Conservation (phyloP, 2,113 vertebrate species). For the Poeciliopsis retropinna region DNA sequence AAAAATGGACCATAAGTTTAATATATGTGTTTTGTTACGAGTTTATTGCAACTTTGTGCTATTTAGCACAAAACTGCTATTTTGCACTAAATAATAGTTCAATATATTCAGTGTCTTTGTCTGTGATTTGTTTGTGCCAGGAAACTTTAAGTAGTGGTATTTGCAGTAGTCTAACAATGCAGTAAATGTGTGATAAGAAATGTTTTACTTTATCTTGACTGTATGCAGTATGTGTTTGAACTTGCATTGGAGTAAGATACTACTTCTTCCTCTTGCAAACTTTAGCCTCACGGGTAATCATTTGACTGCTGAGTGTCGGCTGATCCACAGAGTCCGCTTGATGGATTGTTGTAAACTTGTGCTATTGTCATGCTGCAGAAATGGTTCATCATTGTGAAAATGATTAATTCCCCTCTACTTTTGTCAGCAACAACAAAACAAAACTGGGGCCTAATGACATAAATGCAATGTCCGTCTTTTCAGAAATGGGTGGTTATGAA, state of each 20-base stretch:
- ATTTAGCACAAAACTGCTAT: no score
- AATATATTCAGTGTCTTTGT: neutral
- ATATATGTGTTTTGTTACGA: neutral
- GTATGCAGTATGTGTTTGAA: conserved; percentile 4
- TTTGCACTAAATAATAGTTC: neutral
- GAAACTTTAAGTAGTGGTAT: neutral
- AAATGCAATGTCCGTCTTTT: conserved; percentile 57
- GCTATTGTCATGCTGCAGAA: conserved; percentile 29
- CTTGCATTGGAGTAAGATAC: conserved; percentile 2
- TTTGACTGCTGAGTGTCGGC: conserved; percentile 1
- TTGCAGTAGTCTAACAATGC: neutral
- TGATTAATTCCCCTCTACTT: conserved; percentile 27
- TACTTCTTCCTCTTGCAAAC: conserved; percentile 2
- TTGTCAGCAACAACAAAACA: conserved; percentile 38
- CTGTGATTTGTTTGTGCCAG: neutral
- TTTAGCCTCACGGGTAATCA: conserved; percentile 31
- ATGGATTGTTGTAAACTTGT: conserved; percentile 28
- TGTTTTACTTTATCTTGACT: neutral
- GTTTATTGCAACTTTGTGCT: neutral
- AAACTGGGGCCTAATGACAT: conserved; percentile 55
- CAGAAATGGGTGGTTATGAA: conserved; percentile 58
- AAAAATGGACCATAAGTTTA: neutral
- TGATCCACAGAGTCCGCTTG: conserved; percentile 5
- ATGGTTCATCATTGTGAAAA: conserved; percentile 36
- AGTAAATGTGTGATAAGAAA: conserved; percentile 13